Percentiles rank a stretch among this genome's conserved stretches.
phyloP scores from a whole-genome alignment of 2,888 invertebrate species.

The Heliconius charithonia region DNA sequence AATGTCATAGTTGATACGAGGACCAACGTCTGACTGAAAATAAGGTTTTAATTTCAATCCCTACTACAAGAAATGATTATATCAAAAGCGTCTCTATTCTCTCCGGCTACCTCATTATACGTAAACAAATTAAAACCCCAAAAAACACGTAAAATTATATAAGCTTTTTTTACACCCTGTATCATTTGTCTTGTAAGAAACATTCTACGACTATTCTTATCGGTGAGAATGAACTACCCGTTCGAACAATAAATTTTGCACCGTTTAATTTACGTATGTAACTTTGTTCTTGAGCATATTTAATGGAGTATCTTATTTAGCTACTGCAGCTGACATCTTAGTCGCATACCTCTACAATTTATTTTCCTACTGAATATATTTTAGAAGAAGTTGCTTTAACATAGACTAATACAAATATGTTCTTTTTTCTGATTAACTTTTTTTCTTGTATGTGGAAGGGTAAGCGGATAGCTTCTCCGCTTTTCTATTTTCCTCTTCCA shows the following conservation, averaged over 20 bases:
- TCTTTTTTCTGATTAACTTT: too few relatives aligned
- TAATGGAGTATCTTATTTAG: neutral
- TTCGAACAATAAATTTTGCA: constrained; percentile 4
- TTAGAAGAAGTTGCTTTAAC: neutral
- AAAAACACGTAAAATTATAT: neutral
- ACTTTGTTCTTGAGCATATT: constrained; percentile 3
- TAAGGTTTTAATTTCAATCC: too few relatives aligned
- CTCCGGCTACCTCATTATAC: too few relatives aligned
- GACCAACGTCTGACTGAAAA: too few relatives aligned
- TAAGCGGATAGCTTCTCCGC: neutral
- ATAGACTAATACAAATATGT: too few relatives aligned
- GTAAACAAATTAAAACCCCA: neutral
- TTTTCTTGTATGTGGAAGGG: too few relatives aligned
- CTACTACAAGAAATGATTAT: too few relatives aligned
- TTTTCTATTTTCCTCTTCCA: neutral
- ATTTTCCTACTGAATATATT: neutral
- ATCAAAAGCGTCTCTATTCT: too few relatives aligned
- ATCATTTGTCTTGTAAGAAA: neutral
- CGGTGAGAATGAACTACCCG: constrained; percentile 1
- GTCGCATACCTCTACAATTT: neutral
- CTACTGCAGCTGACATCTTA: constrained; percentile 8
- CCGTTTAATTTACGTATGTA: constrained; percentile 17
- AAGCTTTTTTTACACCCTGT: neutral
- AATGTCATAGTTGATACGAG: too few relatives aligned
- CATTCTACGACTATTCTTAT: neutral